Evolutionary conservation across 1,140 invertebrate species (phyloP).

Genomic region (Ceratitis capitata): DNA sequence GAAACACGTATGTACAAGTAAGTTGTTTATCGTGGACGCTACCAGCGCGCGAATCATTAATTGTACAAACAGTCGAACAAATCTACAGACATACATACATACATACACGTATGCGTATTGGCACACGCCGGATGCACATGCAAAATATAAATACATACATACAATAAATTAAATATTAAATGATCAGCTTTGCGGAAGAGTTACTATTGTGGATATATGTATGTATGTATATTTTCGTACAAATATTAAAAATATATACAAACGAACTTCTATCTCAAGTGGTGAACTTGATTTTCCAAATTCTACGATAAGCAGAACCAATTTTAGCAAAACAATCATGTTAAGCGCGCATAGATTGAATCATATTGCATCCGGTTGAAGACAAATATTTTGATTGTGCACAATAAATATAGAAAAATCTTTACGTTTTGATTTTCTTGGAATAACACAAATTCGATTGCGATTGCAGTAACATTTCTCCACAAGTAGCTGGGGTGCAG

Average conservation of each 20-base stretch:
- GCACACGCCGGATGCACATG: slow-evolving; percentile 43
- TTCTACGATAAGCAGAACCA: neutral
- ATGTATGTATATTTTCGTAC: neutral
- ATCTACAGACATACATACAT: too few relatives aligned
- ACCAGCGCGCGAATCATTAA: neutral
- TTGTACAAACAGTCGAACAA: too few relatives aligned
- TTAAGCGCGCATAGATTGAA: too few relatives aligned
- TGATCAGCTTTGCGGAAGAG: neutral
- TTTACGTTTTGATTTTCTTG: too few relatives aligned
- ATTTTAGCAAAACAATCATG: neutral
- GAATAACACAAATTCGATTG: too few relatives aligned
- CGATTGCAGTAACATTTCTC: too few relatives aligned
- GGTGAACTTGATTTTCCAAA: slow-evolving; percentile 20
- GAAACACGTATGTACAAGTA: neutral
- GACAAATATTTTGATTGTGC: too few relatives aligned
- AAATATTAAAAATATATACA: neutral
- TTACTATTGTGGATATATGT: neutral
- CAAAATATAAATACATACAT: neutral
- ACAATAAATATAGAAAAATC: too few relatives aligned
- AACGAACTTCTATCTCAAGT: neutral
- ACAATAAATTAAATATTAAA: too few relatives aligned
- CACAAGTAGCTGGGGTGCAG: too few relatives aligned
- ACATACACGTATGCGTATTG: neutral
- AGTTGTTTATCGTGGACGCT: too few relatives aligned
- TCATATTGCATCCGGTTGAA: too few relatives aligned